Evolutionary conservation across 2,888 invertebrate species (phyloP).

Genomic region (Tryphoninae sp.): DNA sequence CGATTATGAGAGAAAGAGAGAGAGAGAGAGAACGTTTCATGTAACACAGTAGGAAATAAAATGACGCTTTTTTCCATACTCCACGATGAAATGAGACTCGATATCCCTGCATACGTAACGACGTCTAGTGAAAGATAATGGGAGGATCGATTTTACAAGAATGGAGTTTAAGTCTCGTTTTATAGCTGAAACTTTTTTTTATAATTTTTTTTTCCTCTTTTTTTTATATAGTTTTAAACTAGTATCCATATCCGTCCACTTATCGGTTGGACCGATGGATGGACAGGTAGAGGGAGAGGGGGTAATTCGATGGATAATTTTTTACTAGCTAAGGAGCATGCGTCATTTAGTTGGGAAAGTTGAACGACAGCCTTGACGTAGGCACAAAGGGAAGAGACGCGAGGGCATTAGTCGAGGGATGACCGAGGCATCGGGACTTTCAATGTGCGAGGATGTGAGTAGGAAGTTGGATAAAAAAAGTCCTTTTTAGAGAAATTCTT

Average conservation of each 20-base stretch:
- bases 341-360: constrained; percentile 34
- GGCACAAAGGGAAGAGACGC: constrained; percentile 2
- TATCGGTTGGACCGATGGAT: not conserved
- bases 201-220: not conserved
- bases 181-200: constrained; percentile 16
- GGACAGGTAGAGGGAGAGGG: not conserved
- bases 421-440: not conserved
- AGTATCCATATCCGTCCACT: not conserved
- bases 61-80: constrained; percentile 30
- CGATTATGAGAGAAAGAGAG: constrained; percentile 26
- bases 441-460: constrained; percentile 13
- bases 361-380: constrained; percentile 7
- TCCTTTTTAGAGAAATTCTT: not conserved
- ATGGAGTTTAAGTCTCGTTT: constrained; percentile 13
- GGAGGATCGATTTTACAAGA: constrained; percentile 23
- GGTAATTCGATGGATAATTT: constrained; percentile 43
- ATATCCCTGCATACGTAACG: constrained; percentile 19
- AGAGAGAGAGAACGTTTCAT: not conserved
- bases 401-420: constrained; percentile 10
- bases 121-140: constrained; percentile 27
- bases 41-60: constrained; percentile 36
- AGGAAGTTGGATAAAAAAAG: not conserved
- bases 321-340: not conserved
- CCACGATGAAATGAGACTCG: constrained; percentile 7
- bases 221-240: constrained; percentile 22